phyloP scores from a whole-genome alignment of 2,888 invertebrate genomes.

The Napeogenes sylphis region DNA sequence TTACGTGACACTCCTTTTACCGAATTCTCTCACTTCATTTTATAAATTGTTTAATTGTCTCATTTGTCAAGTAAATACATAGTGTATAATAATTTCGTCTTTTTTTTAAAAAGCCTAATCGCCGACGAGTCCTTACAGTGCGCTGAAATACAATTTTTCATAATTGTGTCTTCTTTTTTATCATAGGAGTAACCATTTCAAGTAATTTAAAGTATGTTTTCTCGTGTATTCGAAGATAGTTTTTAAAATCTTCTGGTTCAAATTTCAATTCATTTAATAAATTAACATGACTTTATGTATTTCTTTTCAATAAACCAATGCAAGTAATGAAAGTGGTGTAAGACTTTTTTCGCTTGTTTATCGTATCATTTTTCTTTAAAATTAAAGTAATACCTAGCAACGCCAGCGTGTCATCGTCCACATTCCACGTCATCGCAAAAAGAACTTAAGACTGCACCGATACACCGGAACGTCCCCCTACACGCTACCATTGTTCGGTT shows the following conservation, averaged over 20 bases:
- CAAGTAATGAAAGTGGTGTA: no score
- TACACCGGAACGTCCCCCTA: conserved; percentile 31
- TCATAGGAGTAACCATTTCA: conserved; percentile 26
- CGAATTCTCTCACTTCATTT: no score
- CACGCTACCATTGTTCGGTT: conserved; percentile 30
- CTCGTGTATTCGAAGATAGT: conserved; percentile 26
- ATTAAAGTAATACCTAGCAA: conserved; percentile 31
- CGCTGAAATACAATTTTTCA: conserved; percentile 26
- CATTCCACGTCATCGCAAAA: conserved; percentile 33
- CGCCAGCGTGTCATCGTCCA: conserved; percentile 30
- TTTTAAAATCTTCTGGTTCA: conserved; percentile 28
- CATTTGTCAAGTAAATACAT: no score
- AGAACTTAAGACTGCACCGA: conserved; percentile 34
- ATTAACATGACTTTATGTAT: conserved; percentile 26
- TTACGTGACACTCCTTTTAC: no score
- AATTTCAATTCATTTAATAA: conserved; percentile 31
- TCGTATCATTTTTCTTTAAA: conserved; percentile 28
- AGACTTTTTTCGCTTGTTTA: conserved; percentile 27
- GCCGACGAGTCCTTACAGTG: no score
- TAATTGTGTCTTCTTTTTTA: conserved; percentile 28
- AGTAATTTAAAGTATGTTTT: conserved; percentile 27
- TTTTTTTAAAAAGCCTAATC: no score
- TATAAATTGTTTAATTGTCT: no score
- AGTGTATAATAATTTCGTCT: no score
- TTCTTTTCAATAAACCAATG: conserved; percentile 31